Base-by-base conservation (phyloP, 2,113 vertebrate species). In the Paralichthys olivaceus region DNA sequence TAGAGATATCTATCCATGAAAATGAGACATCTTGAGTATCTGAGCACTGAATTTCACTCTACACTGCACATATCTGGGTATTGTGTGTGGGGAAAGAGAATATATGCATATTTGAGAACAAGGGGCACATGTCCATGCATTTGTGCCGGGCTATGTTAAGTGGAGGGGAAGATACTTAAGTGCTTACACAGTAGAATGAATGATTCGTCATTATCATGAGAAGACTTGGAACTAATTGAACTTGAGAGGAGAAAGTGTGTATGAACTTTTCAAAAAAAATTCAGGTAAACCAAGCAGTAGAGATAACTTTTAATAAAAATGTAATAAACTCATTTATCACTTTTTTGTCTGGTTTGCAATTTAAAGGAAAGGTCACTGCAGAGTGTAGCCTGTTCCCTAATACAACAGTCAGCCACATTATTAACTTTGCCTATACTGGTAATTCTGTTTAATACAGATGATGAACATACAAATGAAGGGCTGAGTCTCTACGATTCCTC, bases 1-100 rank as follows among this genome's bases (percentile, higher is more conserved):
- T 49, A 60, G 20, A 66, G 19, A 72, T 70, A 60, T 85, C 19
- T 37, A 71, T 57, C 65, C 57, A 74, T 73, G 54, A 64, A 72
- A 81, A 69, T 56, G 20, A 78, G 61, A 85, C 57, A 71, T 58
- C 32, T 61, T 29, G 11, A n/a, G 22, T 26, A 70, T 72, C 37
- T 51, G 25, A 72, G 53, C 22, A 7, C 23, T 61, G 54, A 49
- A 40, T 81, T 59, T 74, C 62, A 68, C 71, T 71, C 20, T 49
- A 12, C 25, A 23, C 23, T 59, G 15, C 59, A 25, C 43, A 62
- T 45, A 55, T 79, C 12, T 43, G n/a, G 66, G 23, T 28, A 49
- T 57, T 28, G 34, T 78, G 69, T 72, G 28, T 23, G 34, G 17
- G 20, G 12, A 12, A 37, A 64, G 17, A 62, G n/a, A 63, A 56